Evolutionary conservation across 2,888 invertebrate genomes (phyloP), one percentile per base, ranked within the genome.

Genomic region (Saturnia japonica): DNA sequence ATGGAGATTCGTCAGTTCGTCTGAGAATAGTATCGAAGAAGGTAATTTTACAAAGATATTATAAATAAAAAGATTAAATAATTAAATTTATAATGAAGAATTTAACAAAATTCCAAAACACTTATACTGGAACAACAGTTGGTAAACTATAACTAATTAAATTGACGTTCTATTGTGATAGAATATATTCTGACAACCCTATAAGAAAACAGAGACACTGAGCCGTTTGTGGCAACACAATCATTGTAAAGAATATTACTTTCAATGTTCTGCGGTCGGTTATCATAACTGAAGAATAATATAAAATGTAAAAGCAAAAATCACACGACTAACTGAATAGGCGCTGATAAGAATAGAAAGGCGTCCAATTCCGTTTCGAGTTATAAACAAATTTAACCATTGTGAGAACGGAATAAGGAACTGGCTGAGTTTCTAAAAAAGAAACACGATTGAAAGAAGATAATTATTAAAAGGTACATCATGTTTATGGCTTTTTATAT

Each of bases 311-410:
- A 73, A 74, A 78, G 72, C 72, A 62, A 60, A 51, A 68, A 64
- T 40, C 69, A 67, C 60, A 62, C 62, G 43, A 70, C 66, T 54
- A 51, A 66, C 68, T 70, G 71, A 67, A 67, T 34, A 60, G 64
- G 34, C n/a, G 54, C 62, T 76, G 82, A 81, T 81, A 82, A 79
- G 77, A 81, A 78, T 78, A 79, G 81, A 81, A 81, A 82, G 80
- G 76, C 74, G 75, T 14, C 51, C 70, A 40, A 51, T 43, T 54
- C 54, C 74, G 78, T 75, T 76, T 77, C 60, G 73, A 71, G 71
- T 42, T 74, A 68, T 69, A 72, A 73, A 69, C 71, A 72, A 72
- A 72, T 57, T 67, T 47, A 69, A 42, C 64, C 45, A 69, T 45
- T 72, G 67, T 68, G 57, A 57, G 70, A 72, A 28, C 57, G 34